Evolutionary conservation across 2,888 invertebrate species (phyloP), one percentile per base, ranked within the genome.

Genomic region (Hydrotaea diabolus): DNA sequence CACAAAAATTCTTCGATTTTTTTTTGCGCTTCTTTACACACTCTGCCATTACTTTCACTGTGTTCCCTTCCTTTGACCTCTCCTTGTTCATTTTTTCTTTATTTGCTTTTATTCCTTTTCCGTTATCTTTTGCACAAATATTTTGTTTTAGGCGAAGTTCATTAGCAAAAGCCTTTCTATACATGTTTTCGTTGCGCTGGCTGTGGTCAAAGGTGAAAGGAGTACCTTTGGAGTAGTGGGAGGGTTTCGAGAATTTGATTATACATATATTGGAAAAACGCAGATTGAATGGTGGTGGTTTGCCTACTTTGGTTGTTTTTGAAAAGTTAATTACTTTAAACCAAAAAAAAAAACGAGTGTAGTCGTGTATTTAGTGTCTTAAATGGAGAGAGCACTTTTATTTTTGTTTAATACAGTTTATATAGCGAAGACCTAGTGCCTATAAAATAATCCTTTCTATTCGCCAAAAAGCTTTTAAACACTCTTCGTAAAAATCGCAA

Each of bases 91-190:
- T 75, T 26, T 49, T 55, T 36, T 62, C 17, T 80, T 72, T 62
- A 17, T 62, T n/a, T 39, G 49, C 2, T 39, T 66, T 69, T 15
- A 69, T 77, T 62, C 46, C 59, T n/a, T 46, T 57, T 49, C 43
- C 0, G 23, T 46, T 13, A 31, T n/a, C 39, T 78, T 75, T 78
- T 72, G 13, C 21, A 46, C 57, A 81, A 75, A 78, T 78, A 75
- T 81, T 81, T 81, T 72, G 55, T 43, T 80, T 80, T 78, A 71
- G 31, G 43, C 75, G 55, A 81, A 81, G 84, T 84, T 84, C 84
- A 84, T 84, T 84, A 84, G 84, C 64, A 76, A 59, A 59, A 49
- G 49, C 9, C n/a, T n/a, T 36, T 83, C 77, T 77, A 23, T 17
- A 62, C 49, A 19, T 36, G 39, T 39, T 59, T 59, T 59, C 31